Evolutionary conservation across 2,797 vertebrate species (phyloP).

Genomic region (Gila robusta): DNA sequence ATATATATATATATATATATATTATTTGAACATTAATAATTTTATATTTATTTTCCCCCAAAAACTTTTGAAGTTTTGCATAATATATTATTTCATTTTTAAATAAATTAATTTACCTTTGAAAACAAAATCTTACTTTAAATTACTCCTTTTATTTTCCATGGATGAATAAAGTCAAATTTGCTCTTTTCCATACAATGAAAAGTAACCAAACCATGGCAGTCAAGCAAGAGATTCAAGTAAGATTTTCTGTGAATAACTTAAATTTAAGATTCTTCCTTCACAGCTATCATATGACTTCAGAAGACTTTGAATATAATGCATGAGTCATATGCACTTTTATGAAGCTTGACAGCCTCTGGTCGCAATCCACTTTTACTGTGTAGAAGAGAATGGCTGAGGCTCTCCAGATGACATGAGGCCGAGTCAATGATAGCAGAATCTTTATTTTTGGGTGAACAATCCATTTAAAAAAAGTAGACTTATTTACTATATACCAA

Average conservation of each 20-base stretch:
- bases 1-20: no score
- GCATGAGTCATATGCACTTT: not conserved
- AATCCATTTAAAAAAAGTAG: not conserved
- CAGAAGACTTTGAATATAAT: not conserved
- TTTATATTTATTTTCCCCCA: no score
- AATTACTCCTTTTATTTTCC: no score
- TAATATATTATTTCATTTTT: not conserved
- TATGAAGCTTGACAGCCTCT: slow-evolving; percentile 2
- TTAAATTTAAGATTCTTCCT: not conserved
- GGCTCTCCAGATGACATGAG: not conserved
- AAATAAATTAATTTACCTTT: not conserved
- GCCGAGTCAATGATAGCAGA: not conserved
- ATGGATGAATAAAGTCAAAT: not conserved
- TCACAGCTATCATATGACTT: slow-evolving; percentile 12
- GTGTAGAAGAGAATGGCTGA: not conserved
- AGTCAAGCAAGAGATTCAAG: not conserved
- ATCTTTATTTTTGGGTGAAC: not conserved
- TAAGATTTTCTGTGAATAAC: not conserved
- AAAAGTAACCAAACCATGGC: not conserved
- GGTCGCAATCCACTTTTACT: not conserved
- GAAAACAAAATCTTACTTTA: not conserved
- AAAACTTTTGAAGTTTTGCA: no score
- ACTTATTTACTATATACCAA: not conserved
- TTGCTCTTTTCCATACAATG: not conserved
- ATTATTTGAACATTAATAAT: no score